Base-by-base conservation (phyloP, 1,140 invertebrate species). In the Zaprionus inermis region DNA sequence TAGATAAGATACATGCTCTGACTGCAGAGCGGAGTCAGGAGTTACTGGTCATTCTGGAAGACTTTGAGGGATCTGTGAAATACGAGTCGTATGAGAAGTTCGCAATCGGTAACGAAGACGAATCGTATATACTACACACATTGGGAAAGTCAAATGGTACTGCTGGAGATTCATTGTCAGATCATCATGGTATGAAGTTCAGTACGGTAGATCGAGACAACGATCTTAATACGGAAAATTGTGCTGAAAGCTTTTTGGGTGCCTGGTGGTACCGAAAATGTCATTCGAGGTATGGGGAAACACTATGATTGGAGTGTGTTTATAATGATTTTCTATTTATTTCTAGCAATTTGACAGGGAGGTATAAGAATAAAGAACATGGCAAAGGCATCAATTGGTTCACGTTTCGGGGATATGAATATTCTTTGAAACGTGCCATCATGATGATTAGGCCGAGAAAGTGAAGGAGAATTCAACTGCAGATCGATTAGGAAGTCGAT, bases 311-410 rank as follows among this genome's bases (percentile, higher is more conserved):
- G 3, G 32, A 55, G 3, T 16, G 10, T 59, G 22, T n/a, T n/a
- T n/a, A n/a, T n/a, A n/a, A 20, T 52, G 22, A 54, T 49, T 41
- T 12, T 14, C 55, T 10, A 12, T 32, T 20, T 32, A 5, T 44
- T 59, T 28, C n/a, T 24, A 63, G 49, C 34, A 18, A 63, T 34
- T 38, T 63, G 49, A 38, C 60, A 0, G 60, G 60, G 1, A 22
- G 6, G 0, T 63, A 63, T 22, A 52, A 38, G 12, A 7, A 63
- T 24, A 28, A 16, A 1, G 5, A 2, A 1, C 1, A 5, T 28
- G 60, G 60, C 46, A 36, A 22, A n/a, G 60, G 49, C 18, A 18
- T 63, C 18, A 63, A 63, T 38, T 63, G 60, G 60, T 11, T n/a
- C 1, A 0, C 11, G 3, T 63, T 63, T 18, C 46, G 34, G 9